Base-by-base conservation (phyloP, 23 tunicate genomes). In the Ciona savignyi region DNA sequence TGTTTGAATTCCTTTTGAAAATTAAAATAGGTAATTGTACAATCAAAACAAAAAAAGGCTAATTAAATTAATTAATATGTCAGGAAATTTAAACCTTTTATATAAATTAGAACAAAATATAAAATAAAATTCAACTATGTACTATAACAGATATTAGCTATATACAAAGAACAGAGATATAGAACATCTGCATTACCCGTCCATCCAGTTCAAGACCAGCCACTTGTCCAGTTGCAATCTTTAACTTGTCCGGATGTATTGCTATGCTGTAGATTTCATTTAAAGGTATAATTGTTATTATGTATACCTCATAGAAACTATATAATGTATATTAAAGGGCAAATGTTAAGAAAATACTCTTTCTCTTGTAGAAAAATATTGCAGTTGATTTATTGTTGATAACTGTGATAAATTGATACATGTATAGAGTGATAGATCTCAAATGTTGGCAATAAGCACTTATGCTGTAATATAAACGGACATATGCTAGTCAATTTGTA, bases 161-260 rank as follows among this genome's bases (percentile, higher is more conserved):
- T n/a, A n/a, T n/a, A n/a, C n/a, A n/a, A n/a, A n/a, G n/a, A n/a
- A n/a, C 62, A 51, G 21, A 51, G 21, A 15, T 51, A 51, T 51
- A 22, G 23, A 69, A 11, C 15, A 27, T 27, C 9, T 72, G 20
- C 60, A 74, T 70, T 83, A 89, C 96, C 74, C 75, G 72, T 27
- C 96, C 96, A 70, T 89, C 96, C 32, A 89, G 74, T 68, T 89
- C 96, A 2, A 83, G 68, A 1, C 96, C 96, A 74, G 96, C 85
- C 71, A 89, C 83, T 70, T 89, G 96, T 32, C 96, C 96, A 32
- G 86, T 89, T 2, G 96, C 96, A 23, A 83, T 80, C 34, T 83
- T 89, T 27, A 79, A 26, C 30, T 83, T 79, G 65, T 86, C 88
- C 4, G 96, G 96, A 33, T 89, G 96, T 25, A 89, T 78, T 1